Evolutionary conservation across 2,113 vertebrate species (phyloP), one percentile per base, ranked within the genome.

Genomic region (Limanda limanda): DNA sequence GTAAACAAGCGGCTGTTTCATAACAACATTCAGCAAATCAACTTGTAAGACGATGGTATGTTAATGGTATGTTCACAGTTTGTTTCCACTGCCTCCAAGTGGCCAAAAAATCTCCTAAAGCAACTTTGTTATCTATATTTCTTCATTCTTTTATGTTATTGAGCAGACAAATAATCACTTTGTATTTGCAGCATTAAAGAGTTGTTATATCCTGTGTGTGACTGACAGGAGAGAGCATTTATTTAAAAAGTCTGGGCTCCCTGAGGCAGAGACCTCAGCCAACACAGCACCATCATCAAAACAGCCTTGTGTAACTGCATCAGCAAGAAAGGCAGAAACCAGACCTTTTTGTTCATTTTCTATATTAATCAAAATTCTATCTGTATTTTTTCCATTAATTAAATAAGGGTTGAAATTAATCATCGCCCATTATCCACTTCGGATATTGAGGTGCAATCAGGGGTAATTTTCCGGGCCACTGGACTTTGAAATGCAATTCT

Each of bases 151-250:
- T 15, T 6, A 14, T 57, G 0, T 25, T n/a, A 14, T 47, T 52
- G n/a, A 42, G 1, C 2, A 27, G 55, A 80, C 21, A 23, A 51
- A 45, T 6, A 20, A n/a, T 1, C 7, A 17, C 31, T 78, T 55
- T 63, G 27, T 51, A 6, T 76, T 57, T 12, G n/a, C 31, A 55
- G 68, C 13, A 2, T 72, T 37, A 47, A 37, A 47, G 40, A 52
- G 48, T 1, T 40, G 57, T 59, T 7, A 20, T 62, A 13, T 54
- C 63, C 31, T 59, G 24, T 9, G 17, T 40, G 0, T 76, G 79
- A 86, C 25, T 83, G 78, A 75, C 68, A 74, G 70, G n/a, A 66
- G 25, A 20, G 67, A 66, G 57, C 27, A 78, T 89, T 86, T 77
- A 56, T 79, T 88, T 78, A 87, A 89, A 71, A 78, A 84, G 73